Base-by-base conservation (phyloP, 2,888 invertebrate genomes). In the Acrobasis consociella region DNA sequence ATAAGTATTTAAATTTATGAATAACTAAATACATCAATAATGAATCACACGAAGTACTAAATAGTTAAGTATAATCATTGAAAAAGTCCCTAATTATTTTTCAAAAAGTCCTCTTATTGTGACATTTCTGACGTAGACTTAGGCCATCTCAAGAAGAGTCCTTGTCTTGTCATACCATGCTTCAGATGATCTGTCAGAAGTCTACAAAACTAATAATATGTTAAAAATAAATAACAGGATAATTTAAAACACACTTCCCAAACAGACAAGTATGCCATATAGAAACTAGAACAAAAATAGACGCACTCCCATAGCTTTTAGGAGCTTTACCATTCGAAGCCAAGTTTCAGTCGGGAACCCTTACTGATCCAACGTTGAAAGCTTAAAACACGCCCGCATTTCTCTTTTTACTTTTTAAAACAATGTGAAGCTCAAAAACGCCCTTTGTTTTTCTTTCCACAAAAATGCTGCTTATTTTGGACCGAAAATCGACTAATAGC, bases 351-450 rank as follows among this genome's bases (percentile, higher is more conserved):
- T 69, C 73, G 73, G 70, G 65, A 73, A 70, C 70, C 62, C 70
- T 71, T 62, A 63, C 70, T 79, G 73, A 83, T 82, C 80, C 82
- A 67, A 70, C 73, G 75, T 66, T 74, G 74, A 77, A 74, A 79
- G 78, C 77, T 79, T 76, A 73, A 77, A 77, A 77, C 78, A 79
- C 76, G 77, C 72, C 65, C 71, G 70, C 71, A 73, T 73, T 76
- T 74, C 77, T 67, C 70, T 69, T 65, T 70, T 67, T 69, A 68
- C 67, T 68, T 73, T 66, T 72, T 69, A 74, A 77, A 74, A 75
- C 69, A 76, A 77, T 65, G 71, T 61, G 66, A 67, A 67, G 65
- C 68, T 66, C 17, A 62, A 62, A 64, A 69, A 71, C 62, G 69
- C 69, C 64, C 60, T 60, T 62, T 62, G 62, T 62, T 62, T 52